A percentile compares a stretch with the other conserved stretches of the same genome.
phyloP scores from a whole-genome alignment of 2,888 invertebrate genomes.

The Entomobrya proxima region DNA sequence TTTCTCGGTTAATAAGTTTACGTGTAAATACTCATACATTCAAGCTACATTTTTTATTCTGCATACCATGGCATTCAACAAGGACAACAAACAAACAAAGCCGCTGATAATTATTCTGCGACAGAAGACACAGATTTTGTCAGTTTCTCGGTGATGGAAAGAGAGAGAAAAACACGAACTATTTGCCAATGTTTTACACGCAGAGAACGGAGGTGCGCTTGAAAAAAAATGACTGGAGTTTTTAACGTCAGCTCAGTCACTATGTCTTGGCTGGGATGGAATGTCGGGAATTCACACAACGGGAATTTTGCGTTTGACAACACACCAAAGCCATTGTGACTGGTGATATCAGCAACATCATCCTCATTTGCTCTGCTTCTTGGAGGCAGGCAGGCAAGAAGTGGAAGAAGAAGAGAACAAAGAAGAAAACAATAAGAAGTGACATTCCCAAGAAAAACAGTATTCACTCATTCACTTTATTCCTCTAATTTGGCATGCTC shows the following conservation, averaged over 20 bases:
- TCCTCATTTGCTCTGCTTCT: conserved; percentile 1
- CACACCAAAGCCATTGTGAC: conserved; percentile 25
- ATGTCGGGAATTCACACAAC: conserved; percentile 27
- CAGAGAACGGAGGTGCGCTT: neutral
- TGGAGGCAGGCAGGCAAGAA: neutral
- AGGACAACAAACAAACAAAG: conserved; percentile 15
- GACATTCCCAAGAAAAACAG: neutral
- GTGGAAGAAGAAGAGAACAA: neutral
- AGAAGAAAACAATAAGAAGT: neutral
- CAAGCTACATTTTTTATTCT: conserved; percentile 1
- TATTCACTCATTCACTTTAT: conserved; percentile 7
- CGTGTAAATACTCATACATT: conserved; percentile 20
- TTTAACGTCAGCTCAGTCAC: neutral
- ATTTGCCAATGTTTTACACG: neutral
- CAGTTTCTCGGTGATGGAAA: no score
- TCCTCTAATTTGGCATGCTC: conserved; percentile 64
- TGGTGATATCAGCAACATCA: conserved; percentile 12
- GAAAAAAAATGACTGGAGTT: conserved; percentile 17
- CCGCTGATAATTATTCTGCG: conserved; percentile 22
- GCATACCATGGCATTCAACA: conserved; percentile 24
- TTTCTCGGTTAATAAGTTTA: no score
- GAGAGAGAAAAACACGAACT: neutral
- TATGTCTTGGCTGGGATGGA: neutral
- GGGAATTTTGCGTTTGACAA: conserved; percentile 33
- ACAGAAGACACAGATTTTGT: neutral